Base-by-base conservation (phyloP, 2,888 invertebrate species). In the Psylliodes chrysocephalus region DNA sequence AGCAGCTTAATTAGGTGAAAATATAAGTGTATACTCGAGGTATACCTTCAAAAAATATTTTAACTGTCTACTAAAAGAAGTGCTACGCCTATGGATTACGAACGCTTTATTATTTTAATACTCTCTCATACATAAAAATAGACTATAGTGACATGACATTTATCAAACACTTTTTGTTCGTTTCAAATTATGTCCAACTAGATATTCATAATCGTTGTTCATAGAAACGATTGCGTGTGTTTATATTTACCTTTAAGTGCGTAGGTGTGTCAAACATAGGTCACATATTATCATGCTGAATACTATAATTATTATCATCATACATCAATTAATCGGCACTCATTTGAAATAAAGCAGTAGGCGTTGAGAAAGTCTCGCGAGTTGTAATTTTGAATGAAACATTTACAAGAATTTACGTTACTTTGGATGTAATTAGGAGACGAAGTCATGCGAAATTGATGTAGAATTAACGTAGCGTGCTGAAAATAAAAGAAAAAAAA, bases 291-390 rank as follows among this genome's bases (percentile, higher is more conserved):
- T n/a, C 15, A 38, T 38, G 15, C 38, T 15, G 38, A 38, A 14
- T 38, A 38, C 38, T 38, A 15, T 38, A 38, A 38, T 38, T 38
- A 38, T 38, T n/a, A n/a, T n/a, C n/a, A n/a, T n/a, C n/a, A n/a
- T n/a, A n/a, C 15, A 38, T 15, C 15, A 38, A 38, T 38, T 38
- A 38, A 38, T 38, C 15, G 38, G 38, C 38, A 38, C 14, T 15
- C 14, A 38, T 38, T 38, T 14, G 12, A 38, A 38, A 38, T 15
- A 3, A 7, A 38, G 1, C 38, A 38, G 38, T 38, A 38, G 38
- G 38, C 38, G 38, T 38, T 38, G 15, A 38, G 38, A 38, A 38
- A 38, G 38, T 38, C 15, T 38, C 14, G 12, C 14, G 38, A 15
- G 15, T 38, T 38, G 15, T 38, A 38, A 38, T 14, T 38, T 33